Evolutionary conservation across 2,888 invertebrate genomes (phyloP).

Genomic region (Gryllus longicercus): DNA sequence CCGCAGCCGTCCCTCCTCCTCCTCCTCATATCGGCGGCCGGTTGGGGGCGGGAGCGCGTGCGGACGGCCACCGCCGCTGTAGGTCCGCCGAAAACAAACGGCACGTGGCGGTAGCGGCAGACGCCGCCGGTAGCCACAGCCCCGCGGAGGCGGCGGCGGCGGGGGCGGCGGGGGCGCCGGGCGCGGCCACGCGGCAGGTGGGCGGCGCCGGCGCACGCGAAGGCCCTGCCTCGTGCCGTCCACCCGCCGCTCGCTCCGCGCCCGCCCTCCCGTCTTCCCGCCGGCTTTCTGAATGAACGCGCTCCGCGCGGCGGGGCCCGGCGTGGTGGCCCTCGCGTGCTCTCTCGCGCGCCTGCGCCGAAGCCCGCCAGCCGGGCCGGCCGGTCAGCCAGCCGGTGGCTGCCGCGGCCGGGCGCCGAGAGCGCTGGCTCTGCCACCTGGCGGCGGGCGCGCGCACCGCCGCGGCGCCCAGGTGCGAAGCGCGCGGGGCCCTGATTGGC

Average conservation of each 20-base stretch:
- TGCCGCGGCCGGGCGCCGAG: background rate
- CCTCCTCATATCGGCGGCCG: too few relatives aligned
- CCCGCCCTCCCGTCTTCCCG: background rate
- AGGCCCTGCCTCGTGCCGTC: background rate
- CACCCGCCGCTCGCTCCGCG: background rate
- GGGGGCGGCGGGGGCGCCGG: background rate
- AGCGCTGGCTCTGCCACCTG: background rate
- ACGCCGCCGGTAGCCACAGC: too few relatives aligned
- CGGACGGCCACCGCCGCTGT: too few relatives aligned
- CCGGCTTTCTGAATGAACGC: background rate
- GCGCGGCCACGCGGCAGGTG: background rate
- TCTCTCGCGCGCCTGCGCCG: background rate
- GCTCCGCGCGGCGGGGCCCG: background rate
- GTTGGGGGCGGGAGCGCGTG: too few relatives aligned
- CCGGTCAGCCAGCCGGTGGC: background rate
- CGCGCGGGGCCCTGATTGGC: constrained; percentile 25
- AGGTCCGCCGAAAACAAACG: too few relatives aligned
- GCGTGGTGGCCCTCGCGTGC: background rate
- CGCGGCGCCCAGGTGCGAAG: background rate
- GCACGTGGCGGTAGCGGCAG: too few relatives aligned
- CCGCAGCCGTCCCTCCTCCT: too few relatives aligned
- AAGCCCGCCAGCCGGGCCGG: background rate
- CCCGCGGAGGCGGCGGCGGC: background rate
- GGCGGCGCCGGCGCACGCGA: constrained; percentile 9
- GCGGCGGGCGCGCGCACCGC: background rate